A percentile compares a stretch with the other conserved stretches of the same genome.
phyloP scores from a whole-genome alignment of 1,140 invertebrate species.

The Teleogryllus occipitalis region DNA sequence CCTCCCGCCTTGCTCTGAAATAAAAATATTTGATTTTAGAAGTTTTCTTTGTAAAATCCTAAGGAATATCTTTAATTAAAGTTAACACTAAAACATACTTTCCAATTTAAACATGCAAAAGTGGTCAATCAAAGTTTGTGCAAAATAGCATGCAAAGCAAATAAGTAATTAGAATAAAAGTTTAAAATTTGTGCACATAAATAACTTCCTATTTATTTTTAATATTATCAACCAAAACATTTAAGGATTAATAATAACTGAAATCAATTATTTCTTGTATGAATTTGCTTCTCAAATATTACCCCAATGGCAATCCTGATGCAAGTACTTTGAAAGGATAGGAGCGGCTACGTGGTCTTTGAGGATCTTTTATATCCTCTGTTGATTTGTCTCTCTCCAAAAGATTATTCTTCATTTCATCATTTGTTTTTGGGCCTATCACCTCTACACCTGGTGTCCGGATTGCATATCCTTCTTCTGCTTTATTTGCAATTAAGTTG shows the following conservation, averaged over 20 bases:
- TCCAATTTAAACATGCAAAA: too few species aligned
- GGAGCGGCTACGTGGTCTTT: neutral
- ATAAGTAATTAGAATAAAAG: too few species aligned
- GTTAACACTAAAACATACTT: neutral
- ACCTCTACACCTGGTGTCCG: too few species aligned
- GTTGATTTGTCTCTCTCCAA: too few species aligned
- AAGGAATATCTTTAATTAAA: neutral
- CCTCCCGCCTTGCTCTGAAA: neutral
- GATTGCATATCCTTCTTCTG: too few species aligned
- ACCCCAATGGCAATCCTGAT: neutral
- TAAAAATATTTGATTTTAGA: neutral
- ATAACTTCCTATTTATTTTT: neutral
- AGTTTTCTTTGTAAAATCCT: neutral
- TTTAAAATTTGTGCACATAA: neutral
- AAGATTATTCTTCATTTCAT: too few species aligned
- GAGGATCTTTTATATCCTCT: too few species aligned
- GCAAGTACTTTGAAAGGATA: neutral
- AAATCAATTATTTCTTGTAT: neutral
- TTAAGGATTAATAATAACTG: neutral
- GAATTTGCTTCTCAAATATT: neutral
- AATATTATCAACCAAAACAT: neutral
- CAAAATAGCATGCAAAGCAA: too few species aligned
- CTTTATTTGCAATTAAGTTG: too few species aligned
- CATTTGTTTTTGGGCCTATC: too few species aligned
- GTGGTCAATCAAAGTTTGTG: too few species aligned